Conservation (phyloP, 1,140 invertebrate genomes). For the Aleiodes sp. region DNA sequence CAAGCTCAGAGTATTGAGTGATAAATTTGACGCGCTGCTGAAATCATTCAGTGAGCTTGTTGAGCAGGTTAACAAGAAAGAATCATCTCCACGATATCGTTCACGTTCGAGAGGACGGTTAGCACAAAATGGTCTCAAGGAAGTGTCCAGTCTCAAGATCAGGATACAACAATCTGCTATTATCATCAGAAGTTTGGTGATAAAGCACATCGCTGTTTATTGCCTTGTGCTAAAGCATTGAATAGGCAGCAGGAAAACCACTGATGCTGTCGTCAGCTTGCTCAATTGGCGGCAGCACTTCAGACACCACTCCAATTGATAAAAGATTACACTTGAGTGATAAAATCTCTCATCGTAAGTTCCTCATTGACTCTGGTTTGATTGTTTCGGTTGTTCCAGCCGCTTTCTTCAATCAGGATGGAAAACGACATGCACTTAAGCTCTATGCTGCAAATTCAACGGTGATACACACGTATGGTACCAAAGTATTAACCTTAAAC, state of each 20-base stretch:
- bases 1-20: background rate
- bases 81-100: background rate
- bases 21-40: conserved; percentile 30
- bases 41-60: conserved; percentile 42
- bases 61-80: background rate
- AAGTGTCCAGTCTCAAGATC: no score
- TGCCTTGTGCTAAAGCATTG: background rate
- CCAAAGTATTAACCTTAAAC: background rate
- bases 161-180: conserved; percentile 18
- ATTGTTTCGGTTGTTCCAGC: conserved; percentile 27
- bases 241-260: conserved; percentile 27
- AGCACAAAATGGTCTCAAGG: background rate
- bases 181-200: conserved; percentile 27
- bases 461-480: conserved; percentile 25
- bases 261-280: conserved; percentile 5
- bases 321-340: conserved; percentile 22
- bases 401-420: background rate
- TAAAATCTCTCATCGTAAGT: background rate
- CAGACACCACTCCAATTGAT: background rate
- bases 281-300: conserved; percentile 14
- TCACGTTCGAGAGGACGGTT: background rate
- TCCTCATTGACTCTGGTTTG: conserved; percentile 30
- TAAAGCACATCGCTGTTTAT: conserved; percentile 2
- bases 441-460: conserved; percentile 34
- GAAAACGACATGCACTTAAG: background rate